These are phyloP conservation scores for Cheiracanthium punctorium DNA, from an alignment of 2,888 invertebrate species.

Conservation along the genomic window DNA sequence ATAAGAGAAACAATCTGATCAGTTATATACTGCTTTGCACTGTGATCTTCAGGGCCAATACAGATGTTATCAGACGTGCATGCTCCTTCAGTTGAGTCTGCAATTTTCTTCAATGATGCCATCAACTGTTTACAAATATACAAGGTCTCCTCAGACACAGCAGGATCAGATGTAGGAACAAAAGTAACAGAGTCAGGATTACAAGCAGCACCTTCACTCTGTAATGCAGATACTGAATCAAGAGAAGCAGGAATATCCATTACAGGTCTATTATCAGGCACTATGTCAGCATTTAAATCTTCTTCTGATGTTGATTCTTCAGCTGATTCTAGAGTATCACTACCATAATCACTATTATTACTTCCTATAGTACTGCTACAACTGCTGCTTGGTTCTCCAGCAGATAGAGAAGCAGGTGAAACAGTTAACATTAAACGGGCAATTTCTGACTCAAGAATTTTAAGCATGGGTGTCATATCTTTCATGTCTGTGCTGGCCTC, in stretches of 20 bases:
- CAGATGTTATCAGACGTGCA: slow-evolving; percentile 22
- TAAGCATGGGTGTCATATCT: slow-evolving; percentile 61
- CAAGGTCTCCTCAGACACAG: slow-evolving; percentile 83
- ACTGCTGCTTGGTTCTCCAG: slow-evolving; percentile 68
- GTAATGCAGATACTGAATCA: slow-evolving; percentile 10
- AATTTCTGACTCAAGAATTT: slow-evolving; percentile 71
- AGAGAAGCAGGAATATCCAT: slow-evolving; percentile 24
- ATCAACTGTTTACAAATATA: slow-evolving; percentile 91
- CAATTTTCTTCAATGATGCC: slow-evolving; percentile 83
- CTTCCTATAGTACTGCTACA: slow-evolving; percentile 71
- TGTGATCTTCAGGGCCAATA: slow-evolving; percentile 57
- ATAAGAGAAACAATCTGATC: slow-evolving; percentile 72
- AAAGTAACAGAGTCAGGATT: not conserved
- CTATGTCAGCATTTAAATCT: slow-evolving; percentile 29
- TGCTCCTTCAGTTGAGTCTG: slow-evolving; percentile 74
- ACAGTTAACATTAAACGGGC: slow-evolving; percentile 71
- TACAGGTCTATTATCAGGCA: slow-evolving; percentile 34
- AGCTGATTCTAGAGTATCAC: slow-evolving; percentile 71
- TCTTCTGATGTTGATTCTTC: slow-evolving; percentile 70
- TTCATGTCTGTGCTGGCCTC: slow-evolving; percentile 32
- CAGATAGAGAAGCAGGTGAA: slow-evolving; percentile 70
- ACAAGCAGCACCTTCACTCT: not conserved
- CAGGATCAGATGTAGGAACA: slow-evolving; percentile 19
- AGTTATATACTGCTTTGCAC: slow-evolving; percentile 71
- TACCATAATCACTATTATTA: slow-evolving; percentile 72